Base-by-base conservation (phyloP, 2,888 invertebrate species). In the Lydus trimaculatus region DNA sequence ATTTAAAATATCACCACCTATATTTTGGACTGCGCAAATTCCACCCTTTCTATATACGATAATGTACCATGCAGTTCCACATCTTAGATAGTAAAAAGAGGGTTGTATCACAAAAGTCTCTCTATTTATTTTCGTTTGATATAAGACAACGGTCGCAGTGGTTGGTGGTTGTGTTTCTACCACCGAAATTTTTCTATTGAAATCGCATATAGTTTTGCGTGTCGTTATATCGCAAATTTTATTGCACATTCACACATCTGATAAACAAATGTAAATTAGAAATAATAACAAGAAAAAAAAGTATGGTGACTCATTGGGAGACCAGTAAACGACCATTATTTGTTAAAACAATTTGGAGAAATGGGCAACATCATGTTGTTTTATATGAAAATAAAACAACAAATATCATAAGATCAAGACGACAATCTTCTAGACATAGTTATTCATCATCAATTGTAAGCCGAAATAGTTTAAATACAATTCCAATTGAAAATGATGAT, bases 291-390 rank as follows among this genome's bases (percentile, higher is more conserved):
- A 31, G 61, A 77, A 74, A 71, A 48, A 2, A 48, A 56, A 20
- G 5, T 20, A 87, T 87, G 86, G 84, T 87, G 33, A 85, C 87
- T 8, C 87, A 87, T 70, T 90, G 90, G 90, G 87, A 89, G 72
- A 88, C 89, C 2, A 89, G 89, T 69, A 85, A 86, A 71, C 83
- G 88, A 70, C 88, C 89, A 4, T 83, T 89, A 25, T 89, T 87
- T 71, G 87, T 90, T 36, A 85, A 85, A 68, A 89, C 89, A 0
- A 85, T 89, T 64, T 94, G 94, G 94, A 89, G 91, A 68, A 89
- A 91, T 80, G 92, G 92, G 23, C 88, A 90, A 74, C 89, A 90
- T 76, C 88, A 92, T 73, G 92, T 91, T 20, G 88, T 93, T 61
- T 86, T 93, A 63, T 87, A 89, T 7, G 86, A 89, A 69, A 90